phyloP scores from a whole-genome alignment of 2,888 invertebrate genomes.

The Papilio demoleus region DNA sequence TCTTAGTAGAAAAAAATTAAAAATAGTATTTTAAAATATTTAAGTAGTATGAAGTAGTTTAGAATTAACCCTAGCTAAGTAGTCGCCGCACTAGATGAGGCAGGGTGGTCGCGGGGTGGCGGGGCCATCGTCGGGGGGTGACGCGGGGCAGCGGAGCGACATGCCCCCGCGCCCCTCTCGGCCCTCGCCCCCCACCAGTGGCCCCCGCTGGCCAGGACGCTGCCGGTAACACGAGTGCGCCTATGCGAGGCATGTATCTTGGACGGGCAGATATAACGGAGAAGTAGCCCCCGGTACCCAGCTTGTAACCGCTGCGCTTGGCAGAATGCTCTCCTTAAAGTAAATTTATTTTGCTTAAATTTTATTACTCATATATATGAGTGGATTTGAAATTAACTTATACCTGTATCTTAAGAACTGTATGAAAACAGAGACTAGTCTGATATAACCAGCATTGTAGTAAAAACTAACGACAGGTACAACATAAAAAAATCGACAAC shows the following conservation, averaged over 20 bases:
- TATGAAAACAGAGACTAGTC: too few relatives aligned
- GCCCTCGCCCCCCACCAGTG: constrained; percentile 48
- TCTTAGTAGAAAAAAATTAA: too few relatives aligned
- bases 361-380: background rate
- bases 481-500: too few relatives aligned
- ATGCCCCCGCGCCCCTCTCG: constrained; percentile 41
- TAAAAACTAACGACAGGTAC: too few relatives aligned
- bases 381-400: background rate
- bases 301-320: constrained; percentile 60
- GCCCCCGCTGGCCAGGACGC: constrained; percentile 71
- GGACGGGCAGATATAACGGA: constrained; percentile 83
- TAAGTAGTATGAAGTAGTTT: constrained; percentile 73
- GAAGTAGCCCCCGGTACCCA: constrained; percentile 82
- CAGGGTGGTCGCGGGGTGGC: constrained; percentile 59
- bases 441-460: too few relatives aligned
- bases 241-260: constrained; percentile 84
- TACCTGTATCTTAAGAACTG: too few relatives aligned
- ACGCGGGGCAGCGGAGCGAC: constrained; percentile 50
- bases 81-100: constrained; percentile 80
- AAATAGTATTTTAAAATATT: constrained; percentile 68
- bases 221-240: constrained; percentile 83
- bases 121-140: constrained; percentile 50
- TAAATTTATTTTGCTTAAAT: background rate
- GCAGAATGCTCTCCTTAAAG: constrained; percentile 62
- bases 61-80: constrained; percentile 80